Percentiles rank a stretch among this genome's conserved stretches.
phyloP scores from a whole-genome alignment of 2,888 invertebrate species.

The Chorisops tibialis region DNA sequence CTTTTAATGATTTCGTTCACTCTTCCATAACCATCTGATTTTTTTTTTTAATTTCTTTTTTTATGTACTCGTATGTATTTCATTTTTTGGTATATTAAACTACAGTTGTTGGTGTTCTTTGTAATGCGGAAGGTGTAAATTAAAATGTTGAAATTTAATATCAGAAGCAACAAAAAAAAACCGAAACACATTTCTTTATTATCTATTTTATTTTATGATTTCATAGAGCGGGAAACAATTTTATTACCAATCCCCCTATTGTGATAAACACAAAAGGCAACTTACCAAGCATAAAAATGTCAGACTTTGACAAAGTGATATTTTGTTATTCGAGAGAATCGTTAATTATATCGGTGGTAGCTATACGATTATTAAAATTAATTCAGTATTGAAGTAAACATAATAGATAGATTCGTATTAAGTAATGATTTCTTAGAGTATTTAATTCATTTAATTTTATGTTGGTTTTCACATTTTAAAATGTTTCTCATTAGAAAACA shows the following conservation, averaged over 20 bases:
- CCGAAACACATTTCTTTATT: background rate
- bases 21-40: background rate
- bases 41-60: background rate
- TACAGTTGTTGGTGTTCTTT: background rate
- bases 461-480: no score
- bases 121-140: slow-evolving; percentile 19
- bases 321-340: background rate
- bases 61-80: background rate
- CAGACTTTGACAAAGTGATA: slow-evolving; percentile 15
- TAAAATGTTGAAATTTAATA: slow-evolving; percentile 12
- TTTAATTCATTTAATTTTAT: no score
- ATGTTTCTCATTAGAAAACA: no score
- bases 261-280: background rate
- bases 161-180: no score
- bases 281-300: slow-evolving; percentile 6
- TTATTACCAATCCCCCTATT: background rate
- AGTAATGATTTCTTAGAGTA: no score
- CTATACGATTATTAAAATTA: no score
- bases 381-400: no score
- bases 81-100: no score
- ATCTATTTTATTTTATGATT: slow-evolving; percentile 2
- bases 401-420: no score
- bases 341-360: no score
- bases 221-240: background rate
- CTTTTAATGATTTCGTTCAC: slow-evolving; percentile 1